Base-by-base conservation (phyloP, 2,113 vertebrate species). In the Hiodon alosoides region DNA sequence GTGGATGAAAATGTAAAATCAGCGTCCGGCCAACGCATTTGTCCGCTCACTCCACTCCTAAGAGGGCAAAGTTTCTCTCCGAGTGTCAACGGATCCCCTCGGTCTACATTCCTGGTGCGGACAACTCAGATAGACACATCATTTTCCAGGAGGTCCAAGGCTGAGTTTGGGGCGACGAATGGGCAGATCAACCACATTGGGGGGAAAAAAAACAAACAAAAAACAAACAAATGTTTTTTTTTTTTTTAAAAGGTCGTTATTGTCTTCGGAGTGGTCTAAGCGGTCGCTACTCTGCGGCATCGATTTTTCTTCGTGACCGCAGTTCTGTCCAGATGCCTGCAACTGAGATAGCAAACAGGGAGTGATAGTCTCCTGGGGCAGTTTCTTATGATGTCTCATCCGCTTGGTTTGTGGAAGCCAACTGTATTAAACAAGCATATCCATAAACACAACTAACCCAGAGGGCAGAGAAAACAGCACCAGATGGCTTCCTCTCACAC, bases 41-140 rank as follows among this genome's bases (percentile, higher is more conserved):
- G n/a, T n/a, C n/a, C n/a, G n/a, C n/a, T n/a, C n/a, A n/a, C n/a
- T n/a, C 68, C 57, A 17, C 70, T 75, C 66, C 71, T 53, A 61
- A 46, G 48, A 74, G 69, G 72, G 54, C 31, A 59, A 76, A 72
- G 53, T 48, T 65, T 71, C 51, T 67, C 16, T 31, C 52, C 17
- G 1, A 74, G 31, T 62, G 62, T 72, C 52, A 46, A 31, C 31
- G 13, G 58, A 48, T 2, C 10, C 66, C n/a, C 64, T 55, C 13
- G 9, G 48, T 48, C 53, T 57, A 9, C 7, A 67, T 78, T 80
- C 66, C 60, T 70, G 54, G 61, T 72, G 78, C 69, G 75, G 66
- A 80, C 73, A 75, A 81, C 73, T 76, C 80, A 73, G 50, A 51
- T 52, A 58, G 73, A 76, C 59, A 68, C 58, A 54, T 31, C 60